These are phyloP conservation scores for Nymphalis polychloros DNA, from an alignment of 2,888 invertebrate genomes.

Conservation along the genomic window DNA sequence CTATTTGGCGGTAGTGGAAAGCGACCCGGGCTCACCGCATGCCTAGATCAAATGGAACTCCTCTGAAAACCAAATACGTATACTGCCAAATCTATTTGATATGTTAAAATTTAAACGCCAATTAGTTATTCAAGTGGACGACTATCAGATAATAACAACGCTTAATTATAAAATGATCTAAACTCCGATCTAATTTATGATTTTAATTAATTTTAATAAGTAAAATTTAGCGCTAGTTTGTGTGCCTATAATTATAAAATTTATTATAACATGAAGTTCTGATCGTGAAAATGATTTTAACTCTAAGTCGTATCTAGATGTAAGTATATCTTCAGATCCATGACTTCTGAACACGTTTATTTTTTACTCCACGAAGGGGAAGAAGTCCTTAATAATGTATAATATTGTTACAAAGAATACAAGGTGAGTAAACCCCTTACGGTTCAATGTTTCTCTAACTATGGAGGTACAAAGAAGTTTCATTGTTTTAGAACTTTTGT, in stretches of 20 bases:
- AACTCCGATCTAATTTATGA: not conserved
- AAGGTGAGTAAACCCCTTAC: constrained; percentile 51
- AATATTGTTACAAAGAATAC: constrained; percentile 72
- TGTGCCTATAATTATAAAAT: not conserved
- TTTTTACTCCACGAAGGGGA: constrained; percentile 48
- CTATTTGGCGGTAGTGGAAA: constrained; percentile 60
- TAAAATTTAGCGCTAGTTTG: not conserved
- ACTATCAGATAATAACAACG: not conserved
- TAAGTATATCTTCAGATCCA: constrained; percentile 16
- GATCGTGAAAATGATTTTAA: not conserved
- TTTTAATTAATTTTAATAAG: not conserved
- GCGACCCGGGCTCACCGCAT: constrained; percentile 41
- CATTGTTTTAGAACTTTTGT: constrained; percentile 14
- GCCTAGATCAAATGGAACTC: constrained; percentile 40
- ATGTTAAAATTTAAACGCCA: constrained; percentile 19
- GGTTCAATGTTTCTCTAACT: constrained; percentile 34
- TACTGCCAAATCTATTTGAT: constrained; percentile 17
- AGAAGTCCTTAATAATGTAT: constrained; percentile 74
- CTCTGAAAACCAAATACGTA: constrained; percentile 36
- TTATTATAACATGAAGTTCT: not conserved
- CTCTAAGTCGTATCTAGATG: constrained; percentile 27
- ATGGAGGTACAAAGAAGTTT: constrained; percentile 27
- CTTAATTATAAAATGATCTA: not conserved
- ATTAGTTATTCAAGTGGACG: constrained; percentile 19
- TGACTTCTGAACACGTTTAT: constrained; percentile 27